These are phyloP conservation scores for Endotricha flammealis DNA, from an alignment of 2,888 invertebrate species.

Conservation along the genomic window DNA sequence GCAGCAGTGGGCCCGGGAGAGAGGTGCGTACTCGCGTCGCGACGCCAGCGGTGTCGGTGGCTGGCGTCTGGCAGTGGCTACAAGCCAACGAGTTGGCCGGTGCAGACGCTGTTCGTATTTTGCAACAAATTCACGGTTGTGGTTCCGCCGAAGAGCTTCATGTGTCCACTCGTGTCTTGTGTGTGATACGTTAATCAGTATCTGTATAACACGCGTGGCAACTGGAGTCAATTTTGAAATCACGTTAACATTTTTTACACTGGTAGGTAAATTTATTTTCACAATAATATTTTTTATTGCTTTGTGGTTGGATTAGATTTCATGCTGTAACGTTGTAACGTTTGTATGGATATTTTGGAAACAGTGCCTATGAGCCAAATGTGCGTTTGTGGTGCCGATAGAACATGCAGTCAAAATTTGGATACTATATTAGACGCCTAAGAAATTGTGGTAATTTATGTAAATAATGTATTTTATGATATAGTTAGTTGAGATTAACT, in stretches of 20 bases:
- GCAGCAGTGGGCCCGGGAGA: conserved; percentile 95
- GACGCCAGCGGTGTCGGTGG: conserved; percentile 20
- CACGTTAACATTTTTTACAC: conserved; percentile 12
- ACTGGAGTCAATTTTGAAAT: conserved; percentile 26
- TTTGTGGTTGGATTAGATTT: no score
- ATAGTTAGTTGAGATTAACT: no score
- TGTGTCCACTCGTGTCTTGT: conserved; percentile 25
- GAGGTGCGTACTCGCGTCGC: conserved; percentile 80
- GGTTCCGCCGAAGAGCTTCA: conserved; percentile 33
- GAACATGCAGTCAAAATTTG: no score
- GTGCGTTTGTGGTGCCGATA: no score
- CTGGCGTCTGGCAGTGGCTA: conserved; percentile 10
- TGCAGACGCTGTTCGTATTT: conserved; percentile 29
- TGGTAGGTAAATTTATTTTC: conserved; percentile 28
- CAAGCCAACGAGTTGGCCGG: conserved; percentile 18
- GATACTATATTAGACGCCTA: no score
- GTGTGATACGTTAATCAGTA: conserved; percentile 27
- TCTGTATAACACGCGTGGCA: conserved; percentile 21
- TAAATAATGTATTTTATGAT: no score
- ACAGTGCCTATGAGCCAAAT: no score
- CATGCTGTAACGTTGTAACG: no score
- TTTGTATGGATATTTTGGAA: no score
- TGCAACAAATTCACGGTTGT: conserved; percentile 46
- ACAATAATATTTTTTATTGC: background rate
- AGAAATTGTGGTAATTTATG: no score